phyloP scores from a whole-genome alignment of 2,797 vertebrate genomes.

The Ceryle rudis region DNA sequence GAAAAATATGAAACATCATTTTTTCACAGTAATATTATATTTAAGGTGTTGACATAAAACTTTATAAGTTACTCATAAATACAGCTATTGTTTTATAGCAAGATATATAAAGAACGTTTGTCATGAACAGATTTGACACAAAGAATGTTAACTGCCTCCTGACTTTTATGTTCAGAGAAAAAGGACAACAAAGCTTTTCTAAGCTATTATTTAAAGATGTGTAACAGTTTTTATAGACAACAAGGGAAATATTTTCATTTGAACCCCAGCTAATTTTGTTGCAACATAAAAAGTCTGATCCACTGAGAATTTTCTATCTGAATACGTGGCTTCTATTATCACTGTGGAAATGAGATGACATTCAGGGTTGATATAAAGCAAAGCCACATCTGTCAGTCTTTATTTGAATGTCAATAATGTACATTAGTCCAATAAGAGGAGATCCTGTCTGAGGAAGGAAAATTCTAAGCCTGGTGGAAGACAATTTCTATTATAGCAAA shows the following conservation, averaged over 20 bases:
- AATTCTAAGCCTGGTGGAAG: not conserved
- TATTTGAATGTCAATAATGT: not conserved
- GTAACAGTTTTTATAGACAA: not conserved
- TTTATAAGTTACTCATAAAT: not conserved
- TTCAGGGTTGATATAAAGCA: conserved; percentile 3
- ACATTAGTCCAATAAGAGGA: not conserved
- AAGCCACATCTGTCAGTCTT: not conserved
- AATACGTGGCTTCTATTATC: not conserved
- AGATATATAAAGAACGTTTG: not conserved
- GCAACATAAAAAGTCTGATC: not conserved
- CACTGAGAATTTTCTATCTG: not conserved
- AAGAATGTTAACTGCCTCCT: not conserved
- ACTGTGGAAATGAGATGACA: not conserved
- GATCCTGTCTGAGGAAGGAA: not conserved
- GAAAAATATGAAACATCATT: not conserved
- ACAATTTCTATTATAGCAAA: not conserved
- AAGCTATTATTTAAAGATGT: not conserved
- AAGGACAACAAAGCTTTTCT: not conserved
- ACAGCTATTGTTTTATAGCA: not conserved
- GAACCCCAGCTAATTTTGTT: not conserved
- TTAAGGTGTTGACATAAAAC: not conserved
- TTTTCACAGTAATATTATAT: not conserved
- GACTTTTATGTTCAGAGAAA: not conserved
- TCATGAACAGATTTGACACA: not conserved
- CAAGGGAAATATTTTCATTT: not conserved